Percentiles rank a stretch among this genome's conserved stretches.
Evolutionary conservation across 2,888 invertebrate species (phyloP).

Genomic region (Hyposoter dolosus): DNA sequence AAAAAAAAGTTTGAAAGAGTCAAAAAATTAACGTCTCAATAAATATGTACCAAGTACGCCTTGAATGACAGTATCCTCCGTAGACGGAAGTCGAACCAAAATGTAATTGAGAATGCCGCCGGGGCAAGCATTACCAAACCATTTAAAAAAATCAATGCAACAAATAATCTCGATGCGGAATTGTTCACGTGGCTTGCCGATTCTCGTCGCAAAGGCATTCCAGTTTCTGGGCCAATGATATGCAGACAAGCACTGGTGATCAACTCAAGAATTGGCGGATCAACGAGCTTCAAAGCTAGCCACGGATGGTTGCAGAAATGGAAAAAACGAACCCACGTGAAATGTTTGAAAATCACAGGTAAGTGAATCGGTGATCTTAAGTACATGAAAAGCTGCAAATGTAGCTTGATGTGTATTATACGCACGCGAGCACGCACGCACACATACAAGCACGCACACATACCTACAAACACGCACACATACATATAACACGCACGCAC

Average conservation of each 20-base stretch:
- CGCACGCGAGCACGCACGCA: too few relatives aligned
- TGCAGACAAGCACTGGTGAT: constrained; percentile 57
- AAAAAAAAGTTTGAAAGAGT: constrained; percentile 48
- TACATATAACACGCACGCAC: too few relatives aligned
- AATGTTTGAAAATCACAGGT: not conserved
- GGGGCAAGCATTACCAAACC: constrained; percentile 39
- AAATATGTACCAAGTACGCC: constrained; percentile 53
- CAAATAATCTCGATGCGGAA: constrained; percentile 49
- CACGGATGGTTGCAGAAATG: constrained; percentile 57
- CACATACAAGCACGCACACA: too few relatives aligned
- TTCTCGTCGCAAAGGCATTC: constrained; percentile 57
- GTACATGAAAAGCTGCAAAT: too few relatives aligned
- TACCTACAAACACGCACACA: too few relatives aligned
- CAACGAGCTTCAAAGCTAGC: constrained; percentile 54
- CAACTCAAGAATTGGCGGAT: constrained; percentile 50
- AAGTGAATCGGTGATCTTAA: too few relatives aligned
- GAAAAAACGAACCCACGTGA: constrained; percentile 55
- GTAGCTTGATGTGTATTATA: too few relatives aligned
- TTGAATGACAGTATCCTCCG: constrained; percentile 48
- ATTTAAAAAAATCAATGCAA: constrained; percentile 46
- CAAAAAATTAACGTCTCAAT: constrained; percentile 46
- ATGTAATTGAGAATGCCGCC: constrained; percentile 53
- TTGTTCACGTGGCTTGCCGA: constrained; percentile 57
- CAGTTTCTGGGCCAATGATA: constrained; percentile 58
- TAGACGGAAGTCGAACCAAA: constrained; percentile 47